Conservation (phyloP, 2,113 vertebrate species). For the Aegypius monachus region DNA sequence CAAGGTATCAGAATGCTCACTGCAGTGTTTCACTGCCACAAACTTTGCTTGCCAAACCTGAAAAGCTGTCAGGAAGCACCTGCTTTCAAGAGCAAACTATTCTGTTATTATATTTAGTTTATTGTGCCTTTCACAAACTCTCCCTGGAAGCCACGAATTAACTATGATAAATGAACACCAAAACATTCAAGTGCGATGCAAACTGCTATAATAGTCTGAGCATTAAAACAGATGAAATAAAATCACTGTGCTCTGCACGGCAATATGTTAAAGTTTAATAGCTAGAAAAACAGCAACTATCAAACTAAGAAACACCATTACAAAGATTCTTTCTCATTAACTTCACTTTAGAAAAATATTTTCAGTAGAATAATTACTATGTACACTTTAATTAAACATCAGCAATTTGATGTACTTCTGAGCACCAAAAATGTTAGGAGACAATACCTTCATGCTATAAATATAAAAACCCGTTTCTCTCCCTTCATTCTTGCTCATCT, state of each 20-base stretch:
- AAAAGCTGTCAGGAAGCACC: neutral
- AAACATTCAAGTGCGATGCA: slow-evolving; percentile 22
- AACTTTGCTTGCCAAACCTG: neutral
- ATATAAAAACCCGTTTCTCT: neutral
- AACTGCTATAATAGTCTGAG: neutral
- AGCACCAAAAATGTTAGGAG: neutral
- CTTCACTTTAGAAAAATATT: slow-evolving; percentile 24
- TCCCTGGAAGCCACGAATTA: slow-evolving; percentile 50
- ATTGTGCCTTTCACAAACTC: neutral
- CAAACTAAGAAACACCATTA: slow-evolving; percentile 17
- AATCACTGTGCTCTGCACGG: neutral
- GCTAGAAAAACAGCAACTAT: neutral
- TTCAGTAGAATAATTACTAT: slow-evolving; percentile 37
- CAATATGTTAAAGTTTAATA: slow-evolving; percentile 39
- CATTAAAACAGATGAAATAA: neutral
- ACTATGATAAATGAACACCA: slow-evolving; percentile 34
- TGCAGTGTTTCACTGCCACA: neutral
- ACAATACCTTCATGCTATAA: neutral
- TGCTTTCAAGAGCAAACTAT: slow-evolving; percentile 15
- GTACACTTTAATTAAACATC: slow-evolving; percentile 44
- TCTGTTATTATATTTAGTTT: slow-evolving; percentile 28
- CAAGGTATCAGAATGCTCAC: neutral
- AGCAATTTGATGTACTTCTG: slow-evolving; percentile 9
- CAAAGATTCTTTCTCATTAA: slow-evolving; percentile 40
- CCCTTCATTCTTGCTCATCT: neutral